Evolutionary conservation across 2,797 vertebrate genomes (phyloP).

Genomic region (Oreonectes daqikongensis): DNA sequence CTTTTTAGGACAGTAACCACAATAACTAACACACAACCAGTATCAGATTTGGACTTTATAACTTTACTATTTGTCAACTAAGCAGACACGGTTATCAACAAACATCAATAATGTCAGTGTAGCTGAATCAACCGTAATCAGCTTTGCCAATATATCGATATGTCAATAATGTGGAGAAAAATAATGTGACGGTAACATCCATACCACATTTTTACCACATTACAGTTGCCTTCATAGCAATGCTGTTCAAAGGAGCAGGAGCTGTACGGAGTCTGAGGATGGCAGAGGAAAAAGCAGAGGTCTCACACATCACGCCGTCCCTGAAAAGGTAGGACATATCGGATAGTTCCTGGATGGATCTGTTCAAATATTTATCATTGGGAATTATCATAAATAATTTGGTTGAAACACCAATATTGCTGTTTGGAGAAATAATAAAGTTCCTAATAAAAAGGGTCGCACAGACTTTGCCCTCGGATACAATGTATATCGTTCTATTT

Average conservation of each 20-base stretch:
- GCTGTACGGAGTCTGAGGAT: constrained; percentile 87
- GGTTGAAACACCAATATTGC: background rate
- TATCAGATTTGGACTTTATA: too few relatives aligned
- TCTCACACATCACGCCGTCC: constrained; percentile 50
- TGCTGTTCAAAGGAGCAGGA: constrained; percentile 86
- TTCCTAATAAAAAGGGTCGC: too few relatives aligned
- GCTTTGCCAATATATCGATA: background rate
- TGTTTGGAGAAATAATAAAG: too few relatives aligned
- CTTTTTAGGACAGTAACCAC: too few relatives aligned
- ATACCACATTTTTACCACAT: background rate
- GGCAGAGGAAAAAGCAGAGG: constrained; percentile 77
- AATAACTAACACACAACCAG: too few relatives aligned
- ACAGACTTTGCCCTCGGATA: too few relatives aligned
- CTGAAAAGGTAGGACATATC: constrained; percentile 61
- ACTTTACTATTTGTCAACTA: too few relatives aligned
- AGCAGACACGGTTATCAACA: too few relatives aligned
- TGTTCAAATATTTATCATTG: background rate
- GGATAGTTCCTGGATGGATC: background rate
- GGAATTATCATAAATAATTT: background rate
- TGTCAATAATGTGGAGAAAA: too few relatives aligned
- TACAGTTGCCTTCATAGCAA: constrained; percentile 61
- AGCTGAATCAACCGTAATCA: background rate
- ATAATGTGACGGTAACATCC: background rate
- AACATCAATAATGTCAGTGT: background rate
- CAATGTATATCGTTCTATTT: too few relatives aligned